Conservation (phyloP, 2,113 vertebrate genomes). For the human (Homo sapiens) region DNA sequence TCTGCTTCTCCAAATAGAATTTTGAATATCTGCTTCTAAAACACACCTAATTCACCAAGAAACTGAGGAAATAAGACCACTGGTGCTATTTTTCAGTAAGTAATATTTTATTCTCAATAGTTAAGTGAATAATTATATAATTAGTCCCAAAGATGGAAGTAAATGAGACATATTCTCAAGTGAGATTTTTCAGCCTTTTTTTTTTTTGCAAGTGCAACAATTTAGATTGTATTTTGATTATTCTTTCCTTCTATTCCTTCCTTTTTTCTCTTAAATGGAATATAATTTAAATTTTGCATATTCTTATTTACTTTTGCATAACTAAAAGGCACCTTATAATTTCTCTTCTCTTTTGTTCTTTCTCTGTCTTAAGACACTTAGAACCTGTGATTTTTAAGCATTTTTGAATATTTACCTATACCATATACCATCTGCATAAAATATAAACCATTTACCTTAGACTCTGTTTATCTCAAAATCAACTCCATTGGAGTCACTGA, state of each 20-base stretch:
- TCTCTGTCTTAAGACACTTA: background rate
- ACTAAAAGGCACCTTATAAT: background rate
- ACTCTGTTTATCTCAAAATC: background rate
- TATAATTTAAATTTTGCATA: background rate
- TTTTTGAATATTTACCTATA: background rate
- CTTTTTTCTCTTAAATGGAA: background rate
- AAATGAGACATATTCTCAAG: background rate
- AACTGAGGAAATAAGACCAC: background rate
- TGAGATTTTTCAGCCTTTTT: background rate
- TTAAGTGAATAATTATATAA: constrained; percentile 1
- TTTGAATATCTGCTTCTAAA: constrained; percentile 14
- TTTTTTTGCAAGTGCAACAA: background rate
- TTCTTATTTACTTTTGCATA: background rate
- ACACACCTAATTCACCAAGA: background rate
- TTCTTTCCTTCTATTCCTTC: background rate
- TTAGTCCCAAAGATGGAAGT: background rate
- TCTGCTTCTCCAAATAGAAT: constrained; percentile 33
- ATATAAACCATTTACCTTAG: background rate
- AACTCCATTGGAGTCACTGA: background rate
- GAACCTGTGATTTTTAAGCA: background rate
- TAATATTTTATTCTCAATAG: background rate
- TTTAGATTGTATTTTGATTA: constrained; percentile 23
- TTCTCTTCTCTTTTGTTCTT: background rate
- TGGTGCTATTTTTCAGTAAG: background rate
- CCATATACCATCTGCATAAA: background rate